Conservation (phyloP, 1,140 invertebrate genomes). For the Magallana angulata region DNA sequence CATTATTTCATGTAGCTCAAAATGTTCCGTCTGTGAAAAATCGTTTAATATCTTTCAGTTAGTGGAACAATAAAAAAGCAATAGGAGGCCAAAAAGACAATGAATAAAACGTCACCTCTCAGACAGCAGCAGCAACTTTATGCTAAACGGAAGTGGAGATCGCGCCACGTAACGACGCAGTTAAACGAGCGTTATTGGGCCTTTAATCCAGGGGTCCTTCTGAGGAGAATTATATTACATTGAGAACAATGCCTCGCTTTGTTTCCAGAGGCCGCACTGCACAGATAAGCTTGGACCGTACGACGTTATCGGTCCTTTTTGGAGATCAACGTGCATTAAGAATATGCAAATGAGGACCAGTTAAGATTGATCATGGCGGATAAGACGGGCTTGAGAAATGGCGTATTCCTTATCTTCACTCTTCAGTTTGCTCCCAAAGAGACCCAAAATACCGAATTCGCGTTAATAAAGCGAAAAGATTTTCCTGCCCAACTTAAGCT, state of each 20-base stretch:
- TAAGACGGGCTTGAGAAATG: slow-evolving; percentile 26
- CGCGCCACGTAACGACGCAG: slow-evolving; percentile 30
- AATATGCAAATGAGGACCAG: slow-evolving; percentile 27
- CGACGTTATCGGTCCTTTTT: slow-evolving; percentile 35
- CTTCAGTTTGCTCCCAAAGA: slow-evolving; percentile 37
- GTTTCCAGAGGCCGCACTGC: background rate
- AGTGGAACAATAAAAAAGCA: slow-evolving; percentile 26
- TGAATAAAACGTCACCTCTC: slow-evolving; percentile 32
- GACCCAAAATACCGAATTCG: slow-evolving; percentile 30
- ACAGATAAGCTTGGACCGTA: slow-evolving; percentile 11
- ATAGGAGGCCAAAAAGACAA: slow-evolving; percentile 35
- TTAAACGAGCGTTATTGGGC: slow-evolving; percentile 29
- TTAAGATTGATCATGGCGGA: slow-evolving; percentile 8
- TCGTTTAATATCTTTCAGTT: slow-evolving; percentile 20
- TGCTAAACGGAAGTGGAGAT: slow-evolving; percentile 32
- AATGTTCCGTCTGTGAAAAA: background rate
- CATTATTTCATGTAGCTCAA: slow-evolving; percentile 4
- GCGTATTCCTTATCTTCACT: slow-evolving; percentile 29
- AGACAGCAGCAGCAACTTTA: slow-evolving; percentile 31
- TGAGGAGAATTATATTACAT: slow-evolving; percentile 33
- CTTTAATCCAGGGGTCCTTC: slow-evolving; percentile 23
- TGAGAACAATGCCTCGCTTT: slow-evolving; percentile 19
- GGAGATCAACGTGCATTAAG: slow-evolving; percentile 34
- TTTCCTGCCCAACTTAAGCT: slow-evolving; percentile 18
- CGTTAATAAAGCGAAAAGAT: slow-evolving; percentile 38